A percentile compares a stretch with the other conserved stretches of the same genome.
These are phyloP conservation scores for Talpa occidentalis DNA, from an alignment of 2,113 vertebrate genomes.

Conservation along the genomic window DNA sequence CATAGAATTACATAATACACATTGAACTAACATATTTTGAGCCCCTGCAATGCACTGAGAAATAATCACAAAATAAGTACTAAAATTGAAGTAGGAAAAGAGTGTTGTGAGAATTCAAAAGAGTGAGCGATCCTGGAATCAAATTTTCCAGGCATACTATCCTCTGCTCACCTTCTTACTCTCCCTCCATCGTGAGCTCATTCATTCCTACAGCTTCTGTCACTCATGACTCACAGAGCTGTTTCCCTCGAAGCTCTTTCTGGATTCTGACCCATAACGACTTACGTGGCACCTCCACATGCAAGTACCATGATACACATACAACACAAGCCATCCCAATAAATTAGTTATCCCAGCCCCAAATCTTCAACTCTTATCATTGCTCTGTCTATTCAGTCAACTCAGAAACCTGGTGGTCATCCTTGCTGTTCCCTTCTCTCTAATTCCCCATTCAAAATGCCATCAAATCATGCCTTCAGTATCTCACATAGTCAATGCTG, in stretches of 20 bases:
- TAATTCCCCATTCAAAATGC: not conserved
- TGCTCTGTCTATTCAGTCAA: not conserved
- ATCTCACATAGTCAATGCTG: not conserved
- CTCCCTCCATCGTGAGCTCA: not conserved
- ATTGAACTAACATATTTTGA: not conserved
- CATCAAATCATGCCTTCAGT: not conserved
- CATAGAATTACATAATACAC: not conserved
- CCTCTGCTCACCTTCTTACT: not conserved
- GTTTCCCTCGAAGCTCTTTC: not conserved
- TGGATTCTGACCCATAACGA: not conserved
- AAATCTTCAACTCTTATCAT: not conserved
- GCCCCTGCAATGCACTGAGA: not conserved
- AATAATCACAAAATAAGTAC: not conserved
- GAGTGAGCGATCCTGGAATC: not conserved
- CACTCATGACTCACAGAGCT: not conserved
- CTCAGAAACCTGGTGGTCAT: not conserved
- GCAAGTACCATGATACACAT: not conserved
- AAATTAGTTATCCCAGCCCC: not conserved
- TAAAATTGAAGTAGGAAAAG: not conserved
- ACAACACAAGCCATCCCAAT: not conserved
- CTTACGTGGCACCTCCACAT: not conserved
- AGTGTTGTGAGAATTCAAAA: not conserved
- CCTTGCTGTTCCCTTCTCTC: not conserved
- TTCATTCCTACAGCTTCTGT: not conserved
- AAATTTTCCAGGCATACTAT: not conserved